Evolutionary conservation across 2,888 invertebrate genomes (phyloP).

Genomic region (Ligdia adustata): DNA sequence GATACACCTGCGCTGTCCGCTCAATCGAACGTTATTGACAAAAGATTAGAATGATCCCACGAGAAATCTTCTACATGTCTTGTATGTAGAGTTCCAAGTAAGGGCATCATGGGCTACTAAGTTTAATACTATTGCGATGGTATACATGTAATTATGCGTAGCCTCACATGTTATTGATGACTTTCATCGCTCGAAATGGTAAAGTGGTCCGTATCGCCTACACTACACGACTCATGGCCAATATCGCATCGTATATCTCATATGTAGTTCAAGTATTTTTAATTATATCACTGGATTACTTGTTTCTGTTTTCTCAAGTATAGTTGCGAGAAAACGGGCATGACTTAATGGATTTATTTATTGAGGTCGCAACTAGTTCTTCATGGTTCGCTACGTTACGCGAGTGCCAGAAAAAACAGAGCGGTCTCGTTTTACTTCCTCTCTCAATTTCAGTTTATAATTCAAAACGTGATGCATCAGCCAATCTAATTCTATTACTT

Average conservation of each 20-base stretch:
- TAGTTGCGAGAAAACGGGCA: conserved; percentile 32
- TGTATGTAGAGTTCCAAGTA: conserved; percentile 56
- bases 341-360: conserved; percentile 44
- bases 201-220: conserved; percentile 55
- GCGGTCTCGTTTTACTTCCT: conserved; percentile 46
- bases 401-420: conserved; percentile 48
- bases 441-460: conserved; percentile 14
- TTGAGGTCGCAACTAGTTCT: conserved; percentile 56
- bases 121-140: conserved; percentile 49
- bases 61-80: conserved; percentile 56
- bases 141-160: conserved; percentile 42
- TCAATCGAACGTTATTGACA: conserved; percentile 36
- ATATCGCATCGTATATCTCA: conserved; percentile 52
- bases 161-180: conserved; percentile 60
- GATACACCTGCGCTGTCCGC: conserved; percentile 39
- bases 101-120: conserved; percentile 55
- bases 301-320: conserved; percentile 27
- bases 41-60: conserved; percentile 56
- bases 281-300: conserved; percentile 27
- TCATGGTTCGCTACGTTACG: conserved; percentile 51
- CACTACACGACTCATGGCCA: conserved; percentile 51
- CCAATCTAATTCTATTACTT: no score
- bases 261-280: conserved; percentile 23
- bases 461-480: conserved; percentile 1
- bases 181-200: conserved; percentile 77